A percentile compares a stretch with the other conserved stretches of the same genome.
Conservation (phyloP, 2,888 invertebrate species). For the Napeogenes sylphis region DNA sequence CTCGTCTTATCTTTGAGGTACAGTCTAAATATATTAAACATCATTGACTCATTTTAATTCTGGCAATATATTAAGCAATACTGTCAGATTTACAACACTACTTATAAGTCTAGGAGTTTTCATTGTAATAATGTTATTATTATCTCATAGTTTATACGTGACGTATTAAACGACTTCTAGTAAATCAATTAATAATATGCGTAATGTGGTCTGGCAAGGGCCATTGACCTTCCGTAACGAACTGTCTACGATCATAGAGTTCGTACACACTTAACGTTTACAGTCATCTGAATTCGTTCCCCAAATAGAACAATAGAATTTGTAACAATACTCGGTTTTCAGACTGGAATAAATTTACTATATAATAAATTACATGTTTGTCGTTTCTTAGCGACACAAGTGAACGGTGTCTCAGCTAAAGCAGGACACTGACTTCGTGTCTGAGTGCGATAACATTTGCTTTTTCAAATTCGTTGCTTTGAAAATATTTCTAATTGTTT, state of each 20-base stretch:
- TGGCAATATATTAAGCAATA: too few relatives aligned
- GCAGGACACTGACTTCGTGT: neutral
- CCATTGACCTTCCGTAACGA: conserved; percentile 32
- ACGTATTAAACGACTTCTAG: conserved; percentile 14
- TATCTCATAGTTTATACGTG: conserved; percentile 8
- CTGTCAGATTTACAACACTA: too few relatives aligned
- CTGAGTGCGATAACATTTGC: too few relatives aligned
- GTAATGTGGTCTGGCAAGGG: conserved; percentile 22
- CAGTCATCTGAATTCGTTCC: conserved; percentile 14
- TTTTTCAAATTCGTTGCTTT: too few relatives aligned
- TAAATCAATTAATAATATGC: conserved; percentile 22
- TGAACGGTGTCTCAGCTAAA: neutral
- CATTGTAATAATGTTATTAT: neutral
- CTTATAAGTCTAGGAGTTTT: too few relatives aligned
- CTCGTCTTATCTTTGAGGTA: too few relatives aligned
- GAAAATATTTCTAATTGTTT: too few relatives aligned
- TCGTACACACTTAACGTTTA: conserved; percentile 21
- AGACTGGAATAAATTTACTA: too few relatives aligned
- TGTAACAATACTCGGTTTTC: conserved; percentile 3
- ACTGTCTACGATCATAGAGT: conserved; percentile 21
- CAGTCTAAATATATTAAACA: neutral
- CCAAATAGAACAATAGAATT: conserved; percentile 21
- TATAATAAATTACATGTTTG: too few relatives aligned
- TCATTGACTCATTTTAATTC: too few relatives aligned
- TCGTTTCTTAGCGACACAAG: too few relatives aligned